These are phyloP conservation scores for Sympetrum striolatum DNA, from an alignment of 2,888 invertebrate species.

Conservation along the genomic window DNA sequence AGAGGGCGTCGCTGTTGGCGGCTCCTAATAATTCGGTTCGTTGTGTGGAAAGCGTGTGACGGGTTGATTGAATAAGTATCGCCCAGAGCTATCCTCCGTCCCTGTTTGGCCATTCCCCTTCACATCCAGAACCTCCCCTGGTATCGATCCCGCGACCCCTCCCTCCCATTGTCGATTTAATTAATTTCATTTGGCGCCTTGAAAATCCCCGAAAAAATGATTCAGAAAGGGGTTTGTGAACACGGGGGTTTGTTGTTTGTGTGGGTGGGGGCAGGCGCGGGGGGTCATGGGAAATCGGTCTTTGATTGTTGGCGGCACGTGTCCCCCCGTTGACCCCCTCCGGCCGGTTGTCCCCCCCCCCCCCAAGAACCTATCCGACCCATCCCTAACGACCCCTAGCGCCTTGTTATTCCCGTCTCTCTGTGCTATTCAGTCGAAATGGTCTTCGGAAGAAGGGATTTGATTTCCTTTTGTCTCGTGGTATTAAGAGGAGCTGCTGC, in stretches of 20 bases:
- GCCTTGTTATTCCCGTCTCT: background rate
- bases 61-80: slow-evolving; percentile 30
- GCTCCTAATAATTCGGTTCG: background rate
- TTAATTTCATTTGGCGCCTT: slow-evolving; percentile 31
- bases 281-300: slow-evolving; percentile 19
- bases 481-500: background rate
- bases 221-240: slow-evolving; percentile 5
- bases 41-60: slow-evolving; percentile 11
- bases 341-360: background rate
- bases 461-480: background rate
- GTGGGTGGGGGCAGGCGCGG: background rate
- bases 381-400: background rate
- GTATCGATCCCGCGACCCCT: background rate
- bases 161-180: slow-evolving; percentile 27
- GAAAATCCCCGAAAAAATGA: slow-evolving; percentile 29
- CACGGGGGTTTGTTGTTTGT: slow-evolving; percentile 8
- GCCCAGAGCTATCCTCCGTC: background rate
- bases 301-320: slow-evolving; percentile 30
- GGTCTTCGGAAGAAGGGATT: background rate
- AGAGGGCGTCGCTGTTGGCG: background rate
- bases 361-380: background rate
- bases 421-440: background rate
- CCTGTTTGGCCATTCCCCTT: background rate
- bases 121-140: background rate
- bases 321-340: background rate